Base-by-base conservation (phyloP, 1,140 invertebrate species). In the Drusus annulatus region DNA sequence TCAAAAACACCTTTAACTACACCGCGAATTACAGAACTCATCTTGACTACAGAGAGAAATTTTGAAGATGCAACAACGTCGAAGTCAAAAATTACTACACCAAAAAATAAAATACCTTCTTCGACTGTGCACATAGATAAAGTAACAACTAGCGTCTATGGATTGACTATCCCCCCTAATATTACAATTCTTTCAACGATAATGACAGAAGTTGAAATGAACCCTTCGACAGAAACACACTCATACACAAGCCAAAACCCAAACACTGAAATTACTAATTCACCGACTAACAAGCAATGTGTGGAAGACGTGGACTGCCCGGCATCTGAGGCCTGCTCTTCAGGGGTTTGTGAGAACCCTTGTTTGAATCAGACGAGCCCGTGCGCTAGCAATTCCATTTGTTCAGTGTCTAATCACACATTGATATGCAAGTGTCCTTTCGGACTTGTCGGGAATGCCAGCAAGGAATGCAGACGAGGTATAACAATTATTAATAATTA, bases 261-360 rank as follows among this genome's bases (percentile, higher is more conserved):
- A 88, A 87, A 80, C 85, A 85, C 82, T 76, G 69, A 80, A 63
- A 85, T 81, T 19, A 87, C 84, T 78, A 88, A 91, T 84, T 79
- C 86, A 77, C 81, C 86, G 69, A 88, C 85, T 83, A 87, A 85
- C 80, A 84, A 78, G 25, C 84, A 87, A 82, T 95, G 94, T 89
- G 89, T 92, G 80, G 88, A 90, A 62, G 93, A 94, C 85, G 91
- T 89, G 68, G 93, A 95, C 84, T 96, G 95, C 86, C 87, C 91
- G 7, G 91, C 90, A 84, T 91, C 92, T 76, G 91, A 92, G 84
- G 91, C 92, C 68, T 95, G 94, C 87, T 89, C 93, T 76, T 90
- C 89, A 84, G 92, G 91, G 85, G 92, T 92, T 87, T 96, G 95
- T 86, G 89, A 92, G 86, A 93, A 95, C 88, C 94, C 94, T 80